Base-by-base conservation (phyloP, 2,113 vertebrate genomes). In the Solea senegalensis region DNA sequence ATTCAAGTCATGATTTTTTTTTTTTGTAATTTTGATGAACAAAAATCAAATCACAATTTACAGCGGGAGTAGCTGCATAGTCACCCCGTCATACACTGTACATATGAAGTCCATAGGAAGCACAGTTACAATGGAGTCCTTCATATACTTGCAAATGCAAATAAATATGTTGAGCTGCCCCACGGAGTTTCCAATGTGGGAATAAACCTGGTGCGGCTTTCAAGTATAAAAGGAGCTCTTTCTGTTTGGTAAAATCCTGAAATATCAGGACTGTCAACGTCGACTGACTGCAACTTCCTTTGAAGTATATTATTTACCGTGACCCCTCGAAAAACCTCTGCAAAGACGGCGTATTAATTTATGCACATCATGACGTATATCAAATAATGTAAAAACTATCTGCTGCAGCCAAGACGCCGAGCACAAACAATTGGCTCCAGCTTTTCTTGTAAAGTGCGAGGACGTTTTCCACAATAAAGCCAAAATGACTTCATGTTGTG, bases 91-190 rank as follows among this genome's bases (percentile, higher is more conserved):
- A 61, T 44, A 34, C 9, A 49, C 34, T 34, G 34, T 34, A 52
- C 1, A 2, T 39, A n/a, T 41, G 26, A 4, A 63, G 55, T 48
- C 54, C 3, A 0, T 1, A 44, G 49, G 63, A 61, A 69, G n/a
- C 55, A 52, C 44, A 4, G 45, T 5, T 54, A 74, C 78, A 87
- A 68, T 39, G 65, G 15, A 66, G 43, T 49, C 80, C 50, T 87
- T 87, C 76, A 85, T 76, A 14, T 48, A 3, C 54, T 61, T 7
- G 7, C 64, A 85, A 81, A 85, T 73, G 65, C 70, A 86, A 85
- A 84, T 55, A 81, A 57, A 70, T 54, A 75, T 58, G 13, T 60
- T 55, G 27, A 56, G 61, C 34, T 39, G 59, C 51, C 53, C 28
- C 61, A 54, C 4, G 5, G 9, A 40, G 65, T 69, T 76, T 73